Evolutionary conservation across 2,888 invertebrate genomes (phyloP), one percentile per base, ranked within the genome.

Genomic region (Diadegma fenestrale): DNA sequence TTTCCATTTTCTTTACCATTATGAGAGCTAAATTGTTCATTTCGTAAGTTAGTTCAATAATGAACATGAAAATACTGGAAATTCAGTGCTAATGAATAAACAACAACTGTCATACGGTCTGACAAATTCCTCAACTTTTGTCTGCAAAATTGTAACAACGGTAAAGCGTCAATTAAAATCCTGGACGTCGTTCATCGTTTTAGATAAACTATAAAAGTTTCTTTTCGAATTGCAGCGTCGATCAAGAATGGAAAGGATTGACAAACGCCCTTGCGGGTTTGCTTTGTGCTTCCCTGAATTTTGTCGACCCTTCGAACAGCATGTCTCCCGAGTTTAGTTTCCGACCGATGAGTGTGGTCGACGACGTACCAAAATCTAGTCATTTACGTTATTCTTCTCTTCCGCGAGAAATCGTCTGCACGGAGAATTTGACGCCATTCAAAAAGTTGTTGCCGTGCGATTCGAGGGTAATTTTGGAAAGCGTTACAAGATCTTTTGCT

Each of bases 401-500:
- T 85, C 99, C 99, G 0, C 95, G 98, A 87, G 99, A 99, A 95
- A 98, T 98, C 90, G 98, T 99, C 4, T 99, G 99, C 92, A 99
- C 99, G 0, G 99, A 99, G 95, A 99, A 99, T 95, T 95, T 99
- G 90, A 99, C 99, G 17, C 99, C 99, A 0, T 99, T 99, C 97
- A 98, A 99, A 91, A 99, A 99, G 93, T 94, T 99, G 5, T 94
- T 99, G 66, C 99, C 99, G 0, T 99, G 99, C 94, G 97, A 97
- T 94, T 97, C 97, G n/a, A 97, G 96, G 93, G 96, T 95, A 93
- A 48, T 73, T 58, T 54, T 41, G 14, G 30, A 63, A 75, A 63
- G 17, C 30, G 8, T 0, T 12, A 5, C 2, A 54, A 12, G n/a
- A 33, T 30, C 7, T 30, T 14, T 72, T 22, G 5, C 4, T 54